Evolutionary conservation across 2,888 invertebrate genomes (phyloP), one percentile per base, ranked within the genome.

Genomic region (Pollenia amentaria): DNA sequence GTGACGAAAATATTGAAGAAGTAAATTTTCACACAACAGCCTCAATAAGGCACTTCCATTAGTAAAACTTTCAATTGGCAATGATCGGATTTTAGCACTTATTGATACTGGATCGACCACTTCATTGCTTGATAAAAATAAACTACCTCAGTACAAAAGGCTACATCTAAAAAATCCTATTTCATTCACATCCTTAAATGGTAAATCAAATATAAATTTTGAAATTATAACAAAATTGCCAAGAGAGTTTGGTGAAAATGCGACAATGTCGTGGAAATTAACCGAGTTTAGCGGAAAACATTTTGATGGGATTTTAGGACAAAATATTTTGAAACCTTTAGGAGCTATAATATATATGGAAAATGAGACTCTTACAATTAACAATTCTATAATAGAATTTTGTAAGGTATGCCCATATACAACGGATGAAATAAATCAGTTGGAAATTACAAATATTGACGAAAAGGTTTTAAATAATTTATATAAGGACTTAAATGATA

Each of bases 51-150:
- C 81, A 87, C 78, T 88, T 86, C 88, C 87, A 18, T 67, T 88
- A 67, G 84, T 88, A 46, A 77, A 84, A 21, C 72, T 88, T 51
- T 86, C 89, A 53, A 60, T 88, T 69, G 87, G 84, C 38, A 84
- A 80, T 76, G 76, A 89, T 21, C 84, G 70, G 69, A 67, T 88
- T 40, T 84, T 79, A 44, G 82, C 84, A 40, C 75, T 89, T 14
- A 88, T 89, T 62, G 87, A 89, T 77, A 88, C 86, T 65, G 88
- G 86, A 16, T 86, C 76, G 51, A 88, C 86, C 51, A 85, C 88
- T 51, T 87, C 83, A 38, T n/a, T 85, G 53, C 69, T 88, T 72
- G 29, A 83, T 75, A 38, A 64, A 21, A 78, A 84, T 53, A 88
- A 84, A 84, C 62, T 88, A 48, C 72, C 53, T 10, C 60, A 88